Conservation (phyloP, 2,888 invertebrate species). For the Ypsolopha scabrella region DNA sequence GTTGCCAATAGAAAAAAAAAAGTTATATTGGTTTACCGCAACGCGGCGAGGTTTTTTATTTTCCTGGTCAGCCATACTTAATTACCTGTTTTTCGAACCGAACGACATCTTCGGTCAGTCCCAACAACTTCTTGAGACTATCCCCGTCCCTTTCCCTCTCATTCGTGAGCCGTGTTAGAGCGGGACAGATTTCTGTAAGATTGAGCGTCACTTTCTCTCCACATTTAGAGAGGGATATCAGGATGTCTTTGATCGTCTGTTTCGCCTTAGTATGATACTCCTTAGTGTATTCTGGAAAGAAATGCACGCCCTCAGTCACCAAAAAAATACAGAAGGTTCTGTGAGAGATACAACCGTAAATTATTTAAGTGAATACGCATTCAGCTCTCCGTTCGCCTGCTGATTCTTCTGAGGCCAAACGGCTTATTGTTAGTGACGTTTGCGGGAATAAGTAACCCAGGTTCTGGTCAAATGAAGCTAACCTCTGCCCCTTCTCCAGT, state of each 20-base stretch:
- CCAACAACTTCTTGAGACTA: constrained; percentile 22
- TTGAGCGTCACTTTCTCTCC: constrained; percentile 4
- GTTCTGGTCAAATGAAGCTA: too few species aligned
- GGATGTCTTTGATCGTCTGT: background rate
- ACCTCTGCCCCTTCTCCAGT: too few species aligned
- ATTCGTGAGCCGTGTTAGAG: constrained; percentile 14
- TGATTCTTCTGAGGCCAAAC: background rate
- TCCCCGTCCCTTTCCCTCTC: constrained; percentile 11
- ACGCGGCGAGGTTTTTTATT: too few species aligned
- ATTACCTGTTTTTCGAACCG: constrained; percentile 36
- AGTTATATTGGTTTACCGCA: too few species aligned
- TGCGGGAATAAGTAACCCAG: background rate
- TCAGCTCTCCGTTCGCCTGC: background rate
- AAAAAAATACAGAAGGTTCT: background rate
- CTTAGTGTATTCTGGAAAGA: background rate
- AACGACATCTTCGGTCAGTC: constrained; percentile 23
- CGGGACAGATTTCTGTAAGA: constrained; percentile 34
- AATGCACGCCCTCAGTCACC: background rate
- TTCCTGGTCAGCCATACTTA: too few species aligned
- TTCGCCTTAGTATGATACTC: background rate
- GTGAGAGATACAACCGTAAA: too few species aligned
- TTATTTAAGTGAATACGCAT: background rate
- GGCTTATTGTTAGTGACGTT: background rate
- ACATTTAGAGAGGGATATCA: background rate
- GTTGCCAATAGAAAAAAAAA: too few species aligned